Base-by-base conservation (phyloP, 2,797 vertebrate genomes). In the Manis crassicaudata region DNA sequence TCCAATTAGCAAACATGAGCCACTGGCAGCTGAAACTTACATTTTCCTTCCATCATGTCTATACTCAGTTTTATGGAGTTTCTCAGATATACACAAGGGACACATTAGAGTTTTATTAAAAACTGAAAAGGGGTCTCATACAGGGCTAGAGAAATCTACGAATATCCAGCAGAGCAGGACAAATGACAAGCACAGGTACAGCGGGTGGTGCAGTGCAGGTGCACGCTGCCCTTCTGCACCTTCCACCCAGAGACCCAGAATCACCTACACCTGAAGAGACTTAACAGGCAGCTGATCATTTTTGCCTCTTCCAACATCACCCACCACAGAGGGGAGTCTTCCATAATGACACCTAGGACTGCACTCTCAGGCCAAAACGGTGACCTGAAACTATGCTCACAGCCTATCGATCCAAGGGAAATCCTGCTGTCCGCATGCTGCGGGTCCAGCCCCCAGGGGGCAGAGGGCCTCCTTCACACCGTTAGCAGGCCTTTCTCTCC, bases 91-190 rank as follows among this genome's bases (percentile, higher is more conserved):
- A 79, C 32, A 83, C 82, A 23, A 56, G 67, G 80, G 88, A 43
- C 35, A 70, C 5, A 80, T 75, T 86, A 88, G 32, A 88, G 29
- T 84, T 82, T 94, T 77, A 94, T 92, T 96, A 91, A 96, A 97
- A 95, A 83, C 81, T 52, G 40, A 60, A 84, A 85, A 91, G 54
- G 54, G 17, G 25, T 68, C 85, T 95, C 73, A 91, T 43, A 88
- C 23, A 43, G 37, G 60, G 68, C 56, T 81, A 29, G 27, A 93
- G 70, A 77, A 88, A 92, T 89, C 86, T 92, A 75, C 95, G 94
- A 94, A 82, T 54, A 88, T 29, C 56, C 67, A 94, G 43, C 8
- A 63, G 70, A 68, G 63, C 77, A 86, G 35, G 70, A 68, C 80
- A 52, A 68, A n/a, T 50, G 77, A 83, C 52, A n/a, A 65, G 43